Evolutionary conservation across 2,888 invertebrate species (phyloP), one percentile per base, ranked within the genome.

Genomic region (Carterocephalus palaemon): DNA sequence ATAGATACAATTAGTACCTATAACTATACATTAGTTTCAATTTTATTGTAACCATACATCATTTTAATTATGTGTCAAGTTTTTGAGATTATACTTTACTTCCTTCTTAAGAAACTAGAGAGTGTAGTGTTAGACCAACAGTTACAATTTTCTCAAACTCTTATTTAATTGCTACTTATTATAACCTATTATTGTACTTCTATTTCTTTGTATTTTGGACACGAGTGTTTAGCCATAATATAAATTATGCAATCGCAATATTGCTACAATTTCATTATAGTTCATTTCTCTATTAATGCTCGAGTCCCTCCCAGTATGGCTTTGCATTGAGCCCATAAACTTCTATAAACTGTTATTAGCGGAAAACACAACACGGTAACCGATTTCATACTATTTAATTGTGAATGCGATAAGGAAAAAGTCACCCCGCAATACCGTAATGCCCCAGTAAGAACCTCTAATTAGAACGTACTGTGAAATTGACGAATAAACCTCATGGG

Each of bases 381-480:
- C 71, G 77, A 79, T 82, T 82, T 81, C 74, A 71, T 75, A 80
- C 60, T 73, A 70, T 75, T 82, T 86, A 85, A 86, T 84, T 85
- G 83, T 70, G 50, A 47, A 52, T 58, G 64, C 85, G 86, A 85
- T 86, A 86, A 86, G 81, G 64, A 72, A 79, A 72, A 79, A 75
- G 67, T 70, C 67, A 64, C 67, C 66, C 57, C 59, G 60, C 65
- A 57, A 60, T 64, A 42, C 66, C 62, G 70, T 83, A 83, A 83
- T 83, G 70, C 60, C 63, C 82, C 64, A 70, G 76, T 70, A 70
- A 72, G 75, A 75, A 74, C 75, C 62, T 61, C 64, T 79, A 77
- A 83, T 84, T 83, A 80, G 72, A 72, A 76, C 75, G 73, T 75
- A 71, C 71, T 74, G 69, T 67, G 70, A 66, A 73, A 68, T 62